These are phyloP conservation scores for Chymomyza costata DNA, from an alignment of 1,140 invertebrate genomes.

Conservation along the genomic window DNA sequence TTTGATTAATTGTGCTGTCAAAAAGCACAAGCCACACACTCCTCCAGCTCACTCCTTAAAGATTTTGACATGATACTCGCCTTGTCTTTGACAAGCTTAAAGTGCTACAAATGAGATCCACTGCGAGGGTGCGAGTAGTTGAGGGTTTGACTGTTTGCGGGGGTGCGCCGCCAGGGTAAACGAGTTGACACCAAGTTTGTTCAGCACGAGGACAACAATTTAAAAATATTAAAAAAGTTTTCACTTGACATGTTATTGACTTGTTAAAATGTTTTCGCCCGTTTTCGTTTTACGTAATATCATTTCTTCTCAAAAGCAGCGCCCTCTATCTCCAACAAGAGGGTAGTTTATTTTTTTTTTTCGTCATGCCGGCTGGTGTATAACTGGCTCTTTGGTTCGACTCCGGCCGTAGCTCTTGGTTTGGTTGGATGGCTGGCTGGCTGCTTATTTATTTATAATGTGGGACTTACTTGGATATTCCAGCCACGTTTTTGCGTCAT, in stretches of 20 bases:
- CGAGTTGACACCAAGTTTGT: slow-evolving; percentile 32
- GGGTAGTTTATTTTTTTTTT: slow-evolving; percentile 24
- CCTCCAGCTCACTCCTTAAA: not conserved
- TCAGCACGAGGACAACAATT: slow-evolving; percentile 44
- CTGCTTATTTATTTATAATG: slow-evolving; percentile 72
- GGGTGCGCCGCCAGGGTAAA: slow-evolving; percentile 17
- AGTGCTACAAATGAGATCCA: not conserved
- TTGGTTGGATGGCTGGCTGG: slow-evolving; percentile 23
- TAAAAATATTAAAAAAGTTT: slow-evolving; percentile 73
- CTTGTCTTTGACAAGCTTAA: no score
- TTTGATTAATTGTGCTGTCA: slow-evolving; percentile 68
- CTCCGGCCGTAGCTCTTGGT: slow-evolving; percentile 23
- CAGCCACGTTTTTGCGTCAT: slow-evolving; percentile 66
- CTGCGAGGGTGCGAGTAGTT: not conserved
- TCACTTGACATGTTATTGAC: slow-evolving; percentile 73
- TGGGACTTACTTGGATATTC: slow-evolving; percentile 67
- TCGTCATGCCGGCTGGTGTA: no score
- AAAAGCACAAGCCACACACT: slow-evolving; percentile 8
- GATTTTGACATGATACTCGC: no score
- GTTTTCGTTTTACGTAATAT: slow-evolving; percentile 31
- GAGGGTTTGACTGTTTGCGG: slow-evolving; percentile 5
- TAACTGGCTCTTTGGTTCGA: no score
- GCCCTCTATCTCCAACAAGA: slow-evolving; percentile 15
- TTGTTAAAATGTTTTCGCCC: slow-evolving; percentile 68
- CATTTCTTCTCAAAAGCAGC: slow-evolving; percentile 35